Evolutionary conservation across 1,140 invertebrate species (phyloP).

Genomic region (Sinella curviseta): DNA sequence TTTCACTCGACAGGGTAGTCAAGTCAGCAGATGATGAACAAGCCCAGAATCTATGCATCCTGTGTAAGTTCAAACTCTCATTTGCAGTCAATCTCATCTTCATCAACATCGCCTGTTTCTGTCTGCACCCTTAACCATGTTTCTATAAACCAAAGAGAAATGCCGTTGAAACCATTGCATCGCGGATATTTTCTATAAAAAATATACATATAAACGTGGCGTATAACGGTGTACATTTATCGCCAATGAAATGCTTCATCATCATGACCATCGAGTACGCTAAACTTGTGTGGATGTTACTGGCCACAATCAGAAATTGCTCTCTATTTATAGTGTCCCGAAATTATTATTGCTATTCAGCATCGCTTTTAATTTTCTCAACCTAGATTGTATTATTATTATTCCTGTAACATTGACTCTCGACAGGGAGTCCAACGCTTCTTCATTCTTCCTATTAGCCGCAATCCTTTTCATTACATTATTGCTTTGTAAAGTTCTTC

Average conservation of each 20-base stretch:
- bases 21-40: conserved; percentile 11
- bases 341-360: conserved; percentile 3
- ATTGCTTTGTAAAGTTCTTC: conserved; percentile 15
- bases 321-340: not conserved
- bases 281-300: no score
- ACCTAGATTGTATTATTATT: not conserved
- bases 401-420: conserved; percentile 23
- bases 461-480: conserved; percentile 25
- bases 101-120: not conserved
- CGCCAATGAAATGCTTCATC: not conserved
- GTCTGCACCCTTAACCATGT: no score
- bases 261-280: no score
- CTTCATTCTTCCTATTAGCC: conserved; percentile 28
- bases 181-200: no score
- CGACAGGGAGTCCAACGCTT: conserved; percentile 9
- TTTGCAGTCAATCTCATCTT: not conserved
- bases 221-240: not conserved
- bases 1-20: conserved; percentile 19
- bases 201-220: no score
- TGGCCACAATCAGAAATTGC: no score
- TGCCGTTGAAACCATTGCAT: not conserved
- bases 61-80: not conserved
- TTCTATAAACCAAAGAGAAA: not conserved
- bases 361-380: conserved; percentile 24
- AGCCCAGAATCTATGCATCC: not conserved